Conservation (phyloP, 2,888 invertebrate species). For the Thecocarcelia acutangulata region DNA sequence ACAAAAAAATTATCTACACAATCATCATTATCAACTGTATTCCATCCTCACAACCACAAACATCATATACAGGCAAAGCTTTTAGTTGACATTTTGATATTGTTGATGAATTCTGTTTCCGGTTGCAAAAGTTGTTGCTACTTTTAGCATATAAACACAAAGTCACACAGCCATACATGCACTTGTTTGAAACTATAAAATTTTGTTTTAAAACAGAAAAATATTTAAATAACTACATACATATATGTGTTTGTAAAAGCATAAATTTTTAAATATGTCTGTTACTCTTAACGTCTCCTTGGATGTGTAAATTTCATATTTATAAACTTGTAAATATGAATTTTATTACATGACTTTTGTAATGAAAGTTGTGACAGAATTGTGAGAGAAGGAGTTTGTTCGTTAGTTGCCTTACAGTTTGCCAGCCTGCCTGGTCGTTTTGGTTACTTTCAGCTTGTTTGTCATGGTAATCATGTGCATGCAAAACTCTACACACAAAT, state of each 20-base stretch:
- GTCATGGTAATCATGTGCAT: constrained; percentile 66
- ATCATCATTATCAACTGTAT: constrained; percentile 11
- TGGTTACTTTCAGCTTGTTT: constrained; percentile 41
- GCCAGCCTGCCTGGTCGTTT: not conserved
- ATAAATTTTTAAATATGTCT: constrained; percentile 44
- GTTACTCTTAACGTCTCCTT: not conserved
- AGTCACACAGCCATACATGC: not conserved
- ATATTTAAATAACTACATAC: not conserved
- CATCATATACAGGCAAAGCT: constrained; percentile 35
- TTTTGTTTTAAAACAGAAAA: constrained; percentile 25
- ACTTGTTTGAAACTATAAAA: not conserved
- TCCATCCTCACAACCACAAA: constrained; percentile 35
- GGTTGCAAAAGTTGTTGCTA: constrained; percentile 23
- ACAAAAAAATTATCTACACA: not conserved
- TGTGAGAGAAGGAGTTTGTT: not conserved
- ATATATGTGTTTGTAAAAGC: not conserved
- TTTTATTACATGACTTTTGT: constrained; percentile 58
- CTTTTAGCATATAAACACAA: not conserved
- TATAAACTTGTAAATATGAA: constrained; percentile 64
- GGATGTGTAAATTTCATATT: constrained; percentile 49
- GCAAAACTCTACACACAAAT: constrained; percentile 3
- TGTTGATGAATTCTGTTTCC: constrained; percentile 48
- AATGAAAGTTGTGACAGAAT: constrained; percentile 9
- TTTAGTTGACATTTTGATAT: constrained; percentile 32
- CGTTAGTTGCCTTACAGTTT: too few relatives aligned